Conservation (phyloP, 2,113 vertebrate species). For the Dicrurus megarhynchus region DNA sequence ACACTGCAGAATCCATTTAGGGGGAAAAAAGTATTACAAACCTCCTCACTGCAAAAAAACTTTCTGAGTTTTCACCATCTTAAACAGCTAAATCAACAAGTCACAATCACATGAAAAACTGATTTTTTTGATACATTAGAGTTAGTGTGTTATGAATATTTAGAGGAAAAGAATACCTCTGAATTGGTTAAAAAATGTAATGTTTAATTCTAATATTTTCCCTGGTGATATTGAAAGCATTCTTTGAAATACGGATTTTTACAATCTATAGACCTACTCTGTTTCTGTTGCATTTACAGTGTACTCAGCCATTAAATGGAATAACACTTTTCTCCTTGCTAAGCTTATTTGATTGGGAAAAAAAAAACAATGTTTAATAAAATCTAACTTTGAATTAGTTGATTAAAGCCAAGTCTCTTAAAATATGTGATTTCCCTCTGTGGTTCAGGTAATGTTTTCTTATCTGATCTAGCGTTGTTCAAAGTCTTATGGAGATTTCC, state of each 20-base stretch:
- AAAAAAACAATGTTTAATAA: not conserved
- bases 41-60: not conserved
- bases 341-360: slow-evolving; percentile 3
- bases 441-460: slow-evolving; percentile 29
- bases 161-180: not conserved
- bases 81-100: not conserved
- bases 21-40: not conserved
- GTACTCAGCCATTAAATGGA: not conserved
- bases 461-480: not conserved
- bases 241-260: not conserved
- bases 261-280: not conserved
- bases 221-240: not conserved
- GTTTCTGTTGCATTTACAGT: not conserved
- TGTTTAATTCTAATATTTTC: not conserved
- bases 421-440: slow-evolving; percentile 21
- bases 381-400: slow-evolving; percentile 11
- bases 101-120: not conserved
- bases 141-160: not conserved
- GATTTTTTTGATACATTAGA: not conserved
- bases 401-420: slow-evolving; percentile 13
- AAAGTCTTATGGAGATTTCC: not conserved
- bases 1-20: not conserved
- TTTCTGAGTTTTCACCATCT: not conserved
- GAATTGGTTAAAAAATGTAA: not conserved
- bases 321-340: not conserved